Evolutionary conservation across 2,797 vertebrate species (phyloP).

Genomic region (Loris lydekkerianus): DNA sequence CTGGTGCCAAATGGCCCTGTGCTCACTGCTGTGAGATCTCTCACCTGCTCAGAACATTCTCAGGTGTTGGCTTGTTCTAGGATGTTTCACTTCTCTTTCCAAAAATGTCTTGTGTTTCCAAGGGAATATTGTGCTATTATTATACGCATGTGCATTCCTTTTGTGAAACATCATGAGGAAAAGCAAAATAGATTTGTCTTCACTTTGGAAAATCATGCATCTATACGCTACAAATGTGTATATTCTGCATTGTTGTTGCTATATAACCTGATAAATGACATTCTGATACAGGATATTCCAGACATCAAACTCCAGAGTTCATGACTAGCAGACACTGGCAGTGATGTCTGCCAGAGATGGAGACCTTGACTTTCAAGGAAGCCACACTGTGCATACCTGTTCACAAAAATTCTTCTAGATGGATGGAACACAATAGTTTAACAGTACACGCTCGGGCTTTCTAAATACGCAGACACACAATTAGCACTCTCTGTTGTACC

Average conservation of each 20-base stretch:
- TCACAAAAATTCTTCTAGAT: rapidly evolving
- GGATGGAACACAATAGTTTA: rapidly evolving
- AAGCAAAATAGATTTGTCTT: neutral
- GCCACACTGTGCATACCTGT: rapidly evolving
- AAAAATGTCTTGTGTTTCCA: neutral
- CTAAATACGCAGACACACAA: neutral
- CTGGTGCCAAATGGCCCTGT: rapidly evolving
- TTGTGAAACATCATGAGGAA: neutral
- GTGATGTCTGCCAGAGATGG: rapidly evolving
- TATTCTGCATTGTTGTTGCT: neutral
- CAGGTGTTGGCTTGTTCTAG: neutral
- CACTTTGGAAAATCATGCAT: neutral
- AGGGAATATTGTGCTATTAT: neutral
- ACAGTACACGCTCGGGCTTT: rapidly evolving
- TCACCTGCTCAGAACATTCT: rapidly evolving
- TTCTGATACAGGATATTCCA: neutral
- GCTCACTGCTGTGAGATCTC: neutral
- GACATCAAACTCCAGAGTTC: neutral
- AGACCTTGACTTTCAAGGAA: neutral
- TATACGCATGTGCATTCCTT: neutral
- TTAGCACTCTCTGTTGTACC: no score
- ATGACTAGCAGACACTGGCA: neutral
- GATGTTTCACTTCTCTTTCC: neutral
- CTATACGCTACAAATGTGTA: neutral
- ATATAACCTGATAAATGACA: rapidly evolving